Conservation (phyloP, 2,888 invertebrate genomes). For the Parnassius glacialis region DNA sequence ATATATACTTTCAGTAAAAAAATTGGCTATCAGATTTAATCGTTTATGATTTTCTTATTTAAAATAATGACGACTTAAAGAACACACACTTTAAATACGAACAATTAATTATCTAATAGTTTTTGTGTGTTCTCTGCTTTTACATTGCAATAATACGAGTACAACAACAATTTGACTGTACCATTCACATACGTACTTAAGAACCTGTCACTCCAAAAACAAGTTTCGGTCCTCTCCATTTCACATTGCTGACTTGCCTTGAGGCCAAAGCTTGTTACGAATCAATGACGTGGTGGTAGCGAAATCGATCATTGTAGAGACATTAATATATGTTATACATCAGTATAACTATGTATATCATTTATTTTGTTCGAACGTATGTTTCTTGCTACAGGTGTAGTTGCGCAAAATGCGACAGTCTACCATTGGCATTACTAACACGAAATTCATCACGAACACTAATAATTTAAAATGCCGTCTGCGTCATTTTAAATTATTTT, state of each 20-base stretch:
- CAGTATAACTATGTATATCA: conserved; percentile 1
- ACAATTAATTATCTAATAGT: too few relatives aligned
- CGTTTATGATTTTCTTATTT: too few relatives aligned
- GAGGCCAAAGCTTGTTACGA: conserved; percentile 34
- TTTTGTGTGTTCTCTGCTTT: too few relatives aligned
- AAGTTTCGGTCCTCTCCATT: conserved; percentile 51
- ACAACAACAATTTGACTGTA: conserved; percentile 39
- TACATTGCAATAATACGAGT: too few relatives aligned
- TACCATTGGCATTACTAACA: conserved; percentile 7
- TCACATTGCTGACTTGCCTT: conserved; percentile 33
- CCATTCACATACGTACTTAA: conserved; percentile 30
- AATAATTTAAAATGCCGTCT: conserved; percentile 4
- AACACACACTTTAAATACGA: too few relatives aligned
- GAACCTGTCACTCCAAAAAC: conserved; percentile 55
- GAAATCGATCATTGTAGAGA: conserved; percentile 9
- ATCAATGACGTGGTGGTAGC: conserved; percentile 21
- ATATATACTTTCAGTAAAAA: too few relatives aligned
- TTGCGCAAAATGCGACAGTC: conserved; percentile 5
- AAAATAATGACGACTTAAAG: too few relatives aligned
- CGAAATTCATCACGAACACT: conserved; percentile 14
- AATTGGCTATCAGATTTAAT: too few relatives aligned
- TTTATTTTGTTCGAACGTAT: conserved; percentile 4
- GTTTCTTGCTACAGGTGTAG: not conserved
- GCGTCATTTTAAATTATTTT: not conserved
- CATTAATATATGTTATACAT: conserved; percentile 2